Evolutionary conservation across 2,888 invertebrate genomes (phyloP), one percentile per base, ranked within the genome.

Genomic region (Oligia strigilis): DNA sequence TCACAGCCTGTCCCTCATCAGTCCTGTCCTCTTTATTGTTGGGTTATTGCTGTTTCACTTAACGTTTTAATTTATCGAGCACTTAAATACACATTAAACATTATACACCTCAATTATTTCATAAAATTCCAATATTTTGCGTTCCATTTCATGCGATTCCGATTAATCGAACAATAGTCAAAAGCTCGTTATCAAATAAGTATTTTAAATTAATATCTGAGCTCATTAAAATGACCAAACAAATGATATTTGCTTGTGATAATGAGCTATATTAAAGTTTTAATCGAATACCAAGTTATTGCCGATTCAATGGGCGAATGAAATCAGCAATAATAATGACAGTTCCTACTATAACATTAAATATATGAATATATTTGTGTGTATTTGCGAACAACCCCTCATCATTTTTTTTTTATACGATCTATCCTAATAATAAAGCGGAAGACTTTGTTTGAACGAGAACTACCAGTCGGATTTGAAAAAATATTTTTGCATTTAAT

Each of bases 251-350:
- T 75, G 43, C n/a, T 36, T 43, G 14, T 65, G 36, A 36, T 67
- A 80, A 67, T 72, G 52, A 67, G 66, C 29, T 49, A 2, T 23
- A 46, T 64, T 81, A 1, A 74, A 73, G n/a, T 64, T 72, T 69
- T 17, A 64, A 81, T 80, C 70, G 19, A 66, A 81, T 52, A 29
- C 62, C 11, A 29, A 62, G 23, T 66, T 49, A 80, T 60, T 40
- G 17, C 0, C 52, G 69, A 64, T 69, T 79, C 14, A 43, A 80
- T 72, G n/a, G 9, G 23, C 19, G 19, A 52, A 43, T 72, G 1
- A 17, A 70, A 65, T 70, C 13, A 11, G 8, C 46, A 66, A 19
- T 49, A 11, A 58, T 62, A 52, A 78, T 52, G 40, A 6, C 29
- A 60, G n/a, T 58, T 58, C 23, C 23, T 58, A 55, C 55, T 52